phyloP scores from a whole-genome alignment of 1,140 invertebrate species.

The Geopemphigus sp. region DNA sequence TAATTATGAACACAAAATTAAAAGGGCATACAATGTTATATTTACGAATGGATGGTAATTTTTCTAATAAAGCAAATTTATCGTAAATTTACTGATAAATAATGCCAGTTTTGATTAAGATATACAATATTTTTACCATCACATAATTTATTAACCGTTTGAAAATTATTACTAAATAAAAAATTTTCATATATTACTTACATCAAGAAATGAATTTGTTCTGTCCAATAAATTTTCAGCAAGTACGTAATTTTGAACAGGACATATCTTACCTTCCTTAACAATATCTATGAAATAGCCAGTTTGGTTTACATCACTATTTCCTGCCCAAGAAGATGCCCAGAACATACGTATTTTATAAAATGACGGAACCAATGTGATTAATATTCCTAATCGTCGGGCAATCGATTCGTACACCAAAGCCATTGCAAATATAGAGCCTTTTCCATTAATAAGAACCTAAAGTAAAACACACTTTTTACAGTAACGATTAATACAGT shows the following conservation, averaged over 20 bases:
- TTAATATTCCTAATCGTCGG: conserved; percentile 38
- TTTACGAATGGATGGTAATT: too few relatives aligned
- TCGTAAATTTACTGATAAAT: too few relatives aligned
- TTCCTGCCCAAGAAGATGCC: conserved; percentile 27
- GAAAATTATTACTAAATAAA: too few relatives aligned
- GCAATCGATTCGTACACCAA: conserved; percentile 24
- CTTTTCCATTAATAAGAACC: conserved; percentile 11
- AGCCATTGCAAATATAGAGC: conserved; percentile 20
- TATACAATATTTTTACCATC: too few relatives aligned
- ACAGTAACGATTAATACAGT: not conserved
- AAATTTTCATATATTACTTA: not conserved
- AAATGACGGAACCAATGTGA: conserved; percentile 7
- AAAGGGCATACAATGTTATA: too few relatives aligned
- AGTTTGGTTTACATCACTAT: not conserved
- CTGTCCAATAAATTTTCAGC: conserved; percentile 6
- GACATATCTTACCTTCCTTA: not conserved
- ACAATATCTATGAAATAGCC: conserved; percentile 25
- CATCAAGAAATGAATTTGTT: not conserved
- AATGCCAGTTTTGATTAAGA: too few relatives aligned
- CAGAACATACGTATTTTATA: conserved; percentile 19
- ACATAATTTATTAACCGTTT: too few relatives aligned
- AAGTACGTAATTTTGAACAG: conserved; percentile 26
- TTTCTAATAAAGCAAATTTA: too few relatives aligned
- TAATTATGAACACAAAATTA: too few relatives aligned
- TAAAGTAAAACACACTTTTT: conserved; percentile 2